A percentile compares a stretch with the other conserved stretches of the same genome.
phyloP scores from a whole-genome alignment of 2,888 invertebrate species.

The Leucophenga montana region DNA sequence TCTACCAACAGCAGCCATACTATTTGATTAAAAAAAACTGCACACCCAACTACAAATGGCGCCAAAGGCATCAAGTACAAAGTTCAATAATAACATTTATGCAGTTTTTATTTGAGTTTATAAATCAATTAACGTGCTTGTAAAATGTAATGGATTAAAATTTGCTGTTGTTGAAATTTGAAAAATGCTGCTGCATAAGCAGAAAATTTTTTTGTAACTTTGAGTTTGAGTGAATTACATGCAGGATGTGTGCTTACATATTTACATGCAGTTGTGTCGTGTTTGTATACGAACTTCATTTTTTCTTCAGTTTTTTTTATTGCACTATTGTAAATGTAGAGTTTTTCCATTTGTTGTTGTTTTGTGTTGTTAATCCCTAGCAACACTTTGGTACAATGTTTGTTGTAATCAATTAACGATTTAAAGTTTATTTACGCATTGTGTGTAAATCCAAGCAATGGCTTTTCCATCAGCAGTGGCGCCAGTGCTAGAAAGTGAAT shows the following conservation, averaged over 20 bases:
- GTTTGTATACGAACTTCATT: background rate
- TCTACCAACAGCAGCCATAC: too few species aligned
- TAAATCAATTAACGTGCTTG: slow-evolving; percentile 27
- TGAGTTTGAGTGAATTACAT: background rate
- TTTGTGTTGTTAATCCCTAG: slow-evolving; percentile 20
- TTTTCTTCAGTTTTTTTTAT: too few species aligned
- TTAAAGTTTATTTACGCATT: slow-evolving; percentile 53
- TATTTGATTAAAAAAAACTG: too few species aligned
- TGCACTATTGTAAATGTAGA: too few species aligned
- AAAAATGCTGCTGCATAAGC: slow-evolving; percentile 9
- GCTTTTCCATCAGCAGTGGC: background rate
- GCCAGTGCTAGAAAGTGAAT: background rate
- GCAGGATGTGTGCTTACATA: background rate
- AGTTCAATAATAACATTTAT: slow-evolving; percentile 23
- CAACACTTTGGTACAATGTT: slow-evolving; percentile 49
- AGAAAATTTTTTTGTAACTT: background rate
- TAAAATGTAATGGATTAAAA: slow-evolving; percentile 21
- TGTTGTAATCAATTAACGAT: slow-evolving; percentile 66
- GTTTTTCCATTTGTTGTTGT: slow-evolving; percentile 5
- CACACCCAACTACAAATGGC: slow-evolving; percentile 27
- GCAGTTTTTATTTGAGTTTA: slow-evolving; percentile 25
- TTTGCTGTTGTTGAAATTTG: background rate
- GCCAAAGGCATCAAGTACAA: slow-evolving; percentile 40
- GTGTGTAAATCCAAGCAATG: slow-evolving; percentile 38
- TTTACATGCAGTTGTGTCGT: background rate